Percentiles rank a stretch among this genome's conserved stretches.
Conservation (phyloP, 2,797 vertebrate species). For the Pseudochromis fuscus region DNA sequence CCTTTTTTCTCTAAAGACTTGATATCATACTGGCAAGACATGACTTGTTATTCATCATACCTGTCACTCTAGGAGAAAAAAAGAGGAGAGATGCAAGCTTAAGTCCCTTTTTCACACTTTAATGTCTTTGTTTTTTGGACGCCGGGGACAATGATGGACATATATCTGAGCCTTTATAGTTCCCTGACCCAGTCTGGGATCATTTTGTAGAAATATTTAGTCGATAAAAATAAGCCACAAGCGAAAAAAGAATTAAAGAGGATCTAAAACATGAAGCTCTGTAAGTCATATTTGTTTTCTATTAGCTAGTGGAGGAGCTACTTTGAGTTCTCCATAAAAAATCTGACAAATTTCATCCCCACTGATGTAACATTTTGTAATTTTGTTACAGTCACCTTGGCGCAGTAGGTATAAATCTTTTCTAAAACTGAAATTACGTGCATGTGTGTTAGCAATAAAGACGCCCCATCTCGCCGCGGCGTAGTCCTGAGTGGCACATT, state of each 20-base stretch:
- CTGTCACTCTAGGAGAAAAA: constrained; percentile 52
- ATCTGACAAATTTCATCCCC: background rate
- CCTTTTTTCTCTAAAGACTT: constrained; percentile 65
- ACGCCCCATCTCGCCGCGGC: constrained; percentile 8
- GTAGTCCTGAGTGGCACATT: constrained; percentile 17
- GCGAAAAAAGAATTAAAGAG: too few species aligned
- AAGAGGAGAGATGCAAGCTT: constrained; percentile 34
- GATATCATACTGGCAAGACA: constrained; percentile 65
- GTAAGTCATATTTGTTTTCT: background rate
- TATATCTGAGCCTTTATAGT: too few species aligned
- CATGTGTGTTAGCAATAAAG: constrained; percentile 23
- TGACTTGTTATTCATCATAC: constrained; percentile 76
- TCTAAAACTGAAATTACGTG: constrained; percentile 20
- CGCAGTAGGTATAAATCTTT: constrained; percentile 14
- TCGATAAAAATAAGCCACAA: too few species aligned
- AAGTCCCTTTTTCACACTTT: constrained; percentile 52
- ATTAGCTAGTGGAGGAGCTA: background rate
- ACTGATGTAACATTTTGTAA: constrained; percentile 7
- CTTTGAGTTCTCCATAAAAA: background rate
- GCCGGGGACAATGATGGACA: too few species aligned
- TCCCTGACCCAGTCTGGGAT: too few species aligned
- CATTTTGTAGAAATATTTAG: too few species aligned
- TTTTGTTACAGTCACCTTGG: background rate
- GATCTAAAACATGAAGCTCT: too few species aligned
- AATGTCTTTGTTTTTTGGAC: too few species aligned